Evolutionary conservation across 2,113 vertebrate genomes (phyloP).

Genomic region (Calidris pugnax): DNA sequence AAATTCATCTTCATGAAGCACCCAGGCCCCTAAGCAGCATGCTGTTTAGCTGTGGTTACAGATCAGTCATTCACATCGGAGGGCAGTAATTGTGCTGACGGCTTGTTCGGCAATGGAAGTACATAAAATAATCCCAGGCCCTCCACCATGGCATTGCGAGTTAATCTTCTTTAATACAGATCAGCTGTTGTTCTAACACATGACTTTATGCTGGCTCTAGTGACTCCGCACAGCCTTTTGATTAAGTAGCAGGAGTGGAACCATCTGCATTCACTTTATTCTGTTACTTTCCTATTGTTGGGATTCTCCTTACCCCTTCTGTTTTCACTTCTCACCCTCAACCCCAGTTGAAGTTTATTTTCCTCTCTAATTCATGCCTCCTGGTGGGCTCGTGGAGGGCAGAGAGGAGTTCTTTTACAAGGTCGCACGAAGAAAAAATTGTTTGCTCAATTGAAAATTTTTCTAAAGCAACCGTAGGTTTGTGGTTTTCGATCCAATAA

Average conservation of each 20-base stretch:
- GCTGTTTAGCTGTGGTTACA: slow-evolving; percentile 85
- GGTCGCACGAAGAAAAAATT: background rate
- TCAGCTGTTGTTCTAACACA: slow-evolving; percentile 86
- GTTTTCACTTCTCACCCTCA: slow-evolving; percentile 53
- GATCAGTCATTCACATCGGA: slow-evolving; percentile 83
- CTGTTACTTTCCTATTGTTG: slow-evolving; percentile 58
- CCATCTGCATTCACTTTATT: slow-evolving; percentile 73
- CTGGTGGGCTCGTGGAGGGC: background rate
- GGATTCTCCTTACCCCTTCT: slow-evolving; percentile 37
- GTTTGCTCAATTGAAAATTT: background rate
- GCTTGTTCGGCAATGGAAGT: slow-evolving; percentile 79
- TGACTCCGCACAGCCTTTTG: slow-evolving; percentile 75
- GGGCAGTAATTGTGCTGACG: slow-evolving; percentile 84
- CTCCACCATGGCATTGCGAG: slow-evolving; percentile 75
- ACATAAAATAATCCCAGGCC: slow-evolving; percentile 84
- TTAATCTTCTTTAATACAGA: slow-evolving; percentile 87
- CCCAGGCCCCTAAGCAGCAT: slow-evolving; percentile 78
- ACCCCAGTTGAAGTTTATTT: slow-evolving; percentile 40
- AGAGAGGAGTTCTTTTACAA: slow-evolving; percentile 25
- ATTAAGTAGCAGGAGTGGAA: slow-evolving; percentile 76
- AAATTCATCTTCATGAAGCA: slow-evolving; percentile 84
- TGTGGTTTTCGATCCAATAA: background rate
- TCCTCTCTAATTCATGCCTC: slow-evolving; percentile 48
- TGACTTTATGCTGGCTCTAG: slow-evolving; percentile 76
- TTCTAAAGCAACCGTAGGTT: background rate